Base-by-base conservation (phyloP, 2,888 invertebrate species). In the Perithous albicinctus region DNA sequence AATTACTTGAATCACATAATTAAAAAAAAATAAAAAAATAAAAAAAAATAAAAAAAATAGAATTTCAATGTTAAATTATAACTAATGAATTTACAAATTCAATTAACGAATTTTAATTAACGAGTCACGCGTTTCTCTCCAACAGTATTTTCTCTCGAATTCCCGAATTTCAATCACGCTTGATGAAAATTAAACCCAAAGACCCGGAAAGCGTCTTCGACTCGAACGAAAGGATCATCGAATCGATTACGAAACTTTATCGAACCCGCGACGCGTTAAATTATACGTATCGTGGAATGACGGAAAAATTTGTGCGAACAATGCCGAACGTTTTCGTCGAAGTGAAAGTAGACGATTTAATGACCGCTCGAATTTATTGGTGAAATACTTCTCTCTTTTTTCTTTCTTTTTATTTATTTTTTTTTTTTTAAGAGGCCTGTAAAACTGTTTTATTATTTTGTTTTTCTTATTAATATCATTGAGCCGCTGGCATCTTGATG, bases 221-320 rank as follows among this genome's bases (percentile, higher is more conserved):
- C 69, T 61, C 29, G 63, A 64, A 66, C 66, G 61, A 46, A 41
- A n/a, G 69, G 29, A 61, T 61, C 38, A 59, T 41, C 51, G 64
- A 80, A 80, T 83, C 74, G 59, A 69, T 74, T 69, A 79, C 79
- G 79, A 79, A 79, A 79, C 69, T 74, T 79, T 69, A 74, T 63
- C 79, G 69, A 74, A 74, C 61, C 63, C 74, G 56, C 64, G 83
- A 78, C 59, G 77, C 73, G 69, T 75, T 69, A 84, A 85, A 85
- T 82, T 80, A 84, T 69, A 51, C 79, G 67, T 69, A n/a, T n/a
- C n/a, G 69, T 69, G 74, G 74, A 79, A 74, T 74, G 64, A 79
- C 54, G 61, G 73, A 69, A 69, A 75, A 74, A 56, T 79, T 74
- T n/a, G 61, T 26, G 15, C 56, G 32, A 56, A 32, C 56, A 32